A percentile compares a stretch with the other conserved stretches of the same genome.
These are phyloP conservation scores for Ypsolopha scabrella DNA, from an alignment of 2,888 invertebrate species.

Conservation along the genomic window DNA sequence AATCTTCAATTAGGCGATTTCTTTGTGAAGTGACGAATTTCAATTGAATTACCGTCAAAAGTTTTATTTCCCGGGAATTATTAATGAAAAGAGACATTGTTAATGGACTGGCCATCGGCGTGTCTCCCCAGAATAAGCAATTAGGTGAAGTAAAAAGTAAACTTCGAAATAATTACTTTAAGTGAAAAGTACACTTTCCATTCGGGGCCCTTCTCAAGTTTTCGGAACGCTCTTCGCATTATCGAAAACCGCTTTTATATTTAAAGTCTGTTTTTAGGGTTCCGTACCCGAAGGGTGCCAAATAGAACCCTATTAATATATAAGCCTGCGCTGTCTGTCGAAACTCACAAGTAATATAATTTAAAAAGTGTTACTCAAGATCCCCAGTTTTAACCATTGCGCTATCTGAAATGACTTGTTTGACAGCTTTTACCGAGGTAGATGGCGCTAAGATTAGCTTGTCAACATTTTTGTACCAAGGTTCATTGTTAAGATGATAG, in stretches of 20 bases:
- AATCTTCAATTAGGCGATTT: slow-evolving; percentile 3
- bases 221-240: not conserved
- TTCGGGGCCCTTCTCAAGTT: not conserved
- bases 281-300: no score
- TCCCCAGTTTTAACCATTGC: no score
- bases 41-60: slow-evolving; percentile 2
- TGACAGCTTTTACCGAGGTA: no score
- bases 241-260: not conserved
- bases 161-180: slow-evolving; percentile 4
- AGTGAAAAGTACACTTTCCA: slow-evolving; percentile 11
- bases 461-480: no score
- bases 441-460: no score
- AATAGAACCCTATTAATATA: no score
- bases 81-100: not conserved
- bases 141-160: not conserved
- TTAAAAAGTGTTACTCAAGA: no score
- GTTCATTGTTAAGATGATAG: no score
- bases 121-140: slow-evolving; percentile 3
- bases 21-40: not conserved
- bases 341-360: no score
- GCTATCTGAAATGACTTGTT: no score
- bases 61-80: not conserved
- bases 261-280: not conserved
- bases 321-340: no score
- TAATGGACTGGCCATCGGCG: slow-evolving; percentile 1